These are phyloP conservation scores for Microcebus jonahi DNA, from an alignment of 2,113 vertebrate species.

Conservation along the genomic window DNA sequence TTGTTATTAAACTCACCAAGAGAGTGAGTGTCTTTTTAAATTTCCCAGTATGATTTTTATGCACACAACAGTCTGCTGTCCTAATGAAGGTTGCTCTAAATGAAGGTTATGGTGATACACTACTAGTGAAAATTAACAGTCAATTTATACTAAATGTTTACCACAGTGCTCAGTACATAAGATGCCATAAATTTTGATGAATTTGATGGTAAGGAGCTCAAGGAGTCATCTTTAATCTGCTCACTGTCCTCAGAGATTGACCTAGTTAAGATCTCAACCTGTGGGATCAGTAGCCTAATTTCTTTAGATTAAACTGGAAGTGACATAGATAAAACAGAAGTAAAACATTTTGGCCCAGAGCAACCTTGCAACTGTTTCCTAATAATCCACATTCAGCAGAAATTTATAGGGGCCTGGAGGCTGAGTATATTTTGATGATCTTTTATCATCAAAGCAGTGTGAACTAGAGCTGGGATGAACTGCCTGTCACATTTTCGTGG, in stretches of 20 bases:
- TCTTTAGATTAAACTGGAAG: not conserved
- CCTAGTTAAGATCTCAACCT: not conserved
- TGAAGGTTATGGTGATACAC: rapidly evolving
- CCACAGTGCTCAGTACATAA: too few species aligned
- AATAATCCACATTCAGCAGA: not conserved
- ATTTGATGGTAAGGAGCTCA: not conserved
- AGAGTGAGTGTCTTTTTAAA: not conserved
- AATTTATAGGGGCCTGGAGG: not conserved
- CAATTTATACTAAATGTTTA: rapidly evolving
- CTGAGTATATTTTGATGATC: not conserved
- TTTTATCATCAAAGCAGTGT: not conserved
- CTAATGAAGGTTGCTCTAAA: not conserved
- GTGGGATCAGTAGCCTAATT: not conserved
- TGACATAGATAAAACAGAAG: not conserved
- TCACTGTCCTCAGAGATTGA: not conserved
- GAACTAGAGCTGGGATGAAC: not conserved
- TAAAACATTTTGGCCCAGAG: not conserved
- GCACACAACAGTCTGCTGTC: not conserved
- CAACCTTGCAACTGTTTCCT: not conserved
- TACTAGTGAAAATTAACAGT: not conserved
- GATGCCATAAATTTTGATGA: not conserved
- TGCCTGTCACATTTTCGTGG: not conserved
- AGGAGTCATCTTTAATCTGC: rapidly evolving
- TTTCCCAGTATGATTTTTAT: not conserved
- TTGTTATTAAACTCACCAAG: not conserved